phyloP scores from a whole-genome alignment of 2,113 vertebrate genomes.

The Spheniscus mendiculus region DNA sequence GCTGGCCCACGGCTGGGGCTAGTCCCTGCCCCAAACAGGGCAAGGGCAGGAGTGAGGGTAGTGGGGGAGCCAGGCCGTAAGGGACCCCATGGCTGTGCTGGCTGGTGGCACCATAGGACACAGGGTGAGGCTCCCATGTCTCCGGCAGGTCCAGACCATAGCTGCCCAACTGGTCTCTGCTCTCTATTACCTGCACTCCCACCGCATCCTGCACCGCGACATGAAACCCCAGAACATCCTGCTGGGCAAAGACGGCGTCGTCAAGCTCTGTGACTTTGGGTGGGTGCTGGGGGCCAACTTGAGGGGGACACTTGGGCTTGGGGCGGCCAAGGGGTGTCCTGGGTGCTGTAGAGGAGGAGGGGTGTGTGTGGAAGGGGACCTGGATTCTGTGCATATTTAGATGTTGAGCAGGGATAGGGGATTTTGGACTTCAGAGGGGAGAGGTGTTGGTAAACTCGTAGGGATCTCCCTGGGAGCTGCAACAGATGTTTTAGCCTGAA shows the following conservation, averaged over 20 bases:
- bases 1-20: background rate
- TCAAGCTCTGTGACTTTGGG: constrained; percentile 99
- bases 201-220: constrained; percentile 95
- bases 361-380: background rate
- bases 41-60: background rate
- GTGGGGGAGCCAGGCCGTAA: background rate
- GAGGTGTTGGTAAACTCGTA: background rate
- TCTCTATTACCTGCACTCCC: constrained; percentile 94
- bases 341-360: background rate
- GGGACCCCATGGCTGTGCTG: background rate
- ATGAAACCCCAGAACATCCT: constrained; percentile 99
- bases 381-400: background rate
- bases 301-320: constrained; percentile 64
- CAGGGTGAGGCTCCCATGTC: background rate
- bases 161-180: constrained; percentile 96
- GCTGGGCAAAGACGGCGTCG: constrained; percentile 86
- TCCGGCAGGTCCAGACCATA: constrained; percentile 83
- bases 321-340: constrained; percentile 59
- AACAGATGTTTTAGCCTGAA: background rate
- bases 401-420: background rate
- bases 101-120: background rate
- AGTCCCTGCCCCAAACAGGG: background rate
- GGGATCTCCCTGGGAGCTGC: background rate
- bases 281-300: constrained; percentile 47
- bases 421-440: background rate